These are phyloP conservation scores for Diloba caeruleocephala DNA, from an alignment of 2,888 invertebrate species.

Conservation along the genomic window DNA sequence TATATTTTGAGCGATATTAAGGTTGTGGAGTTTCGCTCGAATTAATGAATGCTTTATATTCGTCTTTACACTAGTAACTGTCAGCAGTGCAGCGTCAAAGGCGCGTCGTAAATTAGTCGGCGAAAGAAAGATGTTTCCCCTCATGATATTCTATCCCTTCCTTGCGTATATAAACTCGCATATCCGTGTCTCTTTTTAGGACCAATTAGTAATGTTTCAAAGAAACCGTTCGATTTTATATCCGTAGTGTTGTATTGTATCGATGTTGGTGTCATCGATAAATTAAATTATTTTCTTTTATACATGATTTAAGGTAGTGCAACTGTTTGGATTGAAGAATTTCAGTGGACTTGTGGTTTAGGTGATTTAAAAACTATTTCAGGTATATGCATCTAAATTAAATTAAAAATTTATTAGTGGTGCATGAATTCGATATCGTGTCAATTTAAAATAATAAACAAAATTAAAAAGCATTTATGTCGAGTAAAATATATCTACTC, in stretches of 20 bases:
- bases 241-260: conserved; percentile 45
- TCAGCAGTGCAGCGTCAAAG: conserved; percentile 70
- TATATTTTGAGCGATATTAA: conserved; percentile 71
- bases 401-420: too few species aligned
- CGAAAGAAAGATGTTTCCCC: conserved; percentile 85
- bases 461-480: too few species aligned
- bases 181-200: conserved; percentile 63
- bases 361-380: too few species aligned
- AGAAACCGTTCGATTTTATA: conserved; percentile 65
- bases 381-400: too few species aligned
- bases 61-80: conserved; percentile 75
- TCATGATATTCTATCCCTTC: conserved; percentile 62
- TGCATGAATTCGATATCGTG: too few species aligned
- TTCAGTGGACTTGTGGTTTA: too few species aligned
- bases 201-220: conserved; percentile 78
- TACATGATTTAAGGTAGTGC: too few species aligned
- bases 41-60: conserved; percentile 82
- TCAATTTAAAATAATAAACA: too few species aligned
- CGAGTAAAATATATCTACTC: too few species aligned
- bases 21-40: conserved; percentile 65
- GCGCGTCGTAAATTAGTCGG: conserved; percentile 70
- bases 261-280: conserved; percentile 23
- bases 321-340: too few species aligned
- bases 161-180: conserved; percentile 39
- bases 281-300: conserved; percentile 22